Percentiles rank a stretch among this genome's conserved stretches.
Conservation (phyloP, 1,140 invertebrate genomes). For the Drosophila sechellia region DNA sequence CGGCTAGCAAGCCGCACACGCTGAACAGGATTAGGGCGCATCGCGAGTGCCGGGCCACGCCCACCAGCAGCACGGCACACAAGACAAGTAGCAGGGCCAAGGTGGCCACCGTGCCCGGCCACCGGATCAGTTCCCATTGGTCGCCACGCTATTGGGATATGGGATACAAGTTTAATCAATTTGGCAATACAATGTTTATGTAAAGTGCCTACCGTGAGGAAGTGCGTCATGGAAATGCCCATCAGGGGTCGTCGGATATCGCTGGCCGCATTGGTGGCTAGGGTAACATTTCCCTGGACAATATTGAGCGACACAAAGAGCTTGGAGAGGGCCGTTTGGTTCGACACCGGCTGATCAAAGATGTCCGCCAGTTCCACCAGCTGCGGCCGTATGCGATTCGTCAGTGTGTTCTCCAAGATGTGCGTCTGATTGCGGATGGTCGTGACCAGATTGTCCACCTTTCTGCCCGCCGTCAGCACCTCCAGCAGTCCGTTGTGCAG, state of each 20-base stretch:
- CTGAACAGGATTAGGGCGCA: slow-evolving; percentile 86
- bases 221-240: slow-evolving; percentile 88
- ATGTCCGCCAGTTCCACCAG: slow-evolving; percentile 89
- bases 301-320: slow-evolving; percentile 88
- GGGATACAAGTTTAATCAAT: background rate
- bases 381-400: slow-evolving; percentile 88
- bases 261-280: slow-evolving; percentile 89
- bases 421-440: slow-evolving; percentile 91
- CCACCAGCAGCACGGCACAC: slow-evolving; percentile 92
- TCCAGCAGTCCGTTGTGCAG: slow-evolving; percentile 94
- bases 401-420: slow-evolving; percentile 87
- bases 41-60: slow-evolving; percentile 92
- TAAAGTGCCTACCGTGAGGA: slow-evolving; percentile 85
- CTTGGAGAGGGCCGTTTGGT: slow-evolving; percentile 89
- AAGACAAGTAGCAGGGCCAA: slow-evolving; percentile 91
- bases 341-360: slow-evolving; percentile 90
- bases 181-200: background rate
- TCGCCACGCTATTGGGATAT: slow-evolving; percentile 81
- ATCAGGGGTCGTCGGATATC: slow-evolving; percentile 90
- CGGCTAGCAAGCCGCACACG: slow-evolving; percentile 93
- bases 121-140: slow-evolving; percentile 88
- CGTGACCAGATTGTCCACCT: slow-evolving; percentile 90
- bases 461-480: slow-evolving; percentile 90
- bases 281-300: slow-evolving; percentile 89
- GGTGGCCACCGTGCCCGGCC: slow-evolving; percentile 92